These are phyloP conservation scores for Drosophila robusta DNA, from an alignment of 2,888 invertebrate species.

Conservation along the genomic window DNA sequence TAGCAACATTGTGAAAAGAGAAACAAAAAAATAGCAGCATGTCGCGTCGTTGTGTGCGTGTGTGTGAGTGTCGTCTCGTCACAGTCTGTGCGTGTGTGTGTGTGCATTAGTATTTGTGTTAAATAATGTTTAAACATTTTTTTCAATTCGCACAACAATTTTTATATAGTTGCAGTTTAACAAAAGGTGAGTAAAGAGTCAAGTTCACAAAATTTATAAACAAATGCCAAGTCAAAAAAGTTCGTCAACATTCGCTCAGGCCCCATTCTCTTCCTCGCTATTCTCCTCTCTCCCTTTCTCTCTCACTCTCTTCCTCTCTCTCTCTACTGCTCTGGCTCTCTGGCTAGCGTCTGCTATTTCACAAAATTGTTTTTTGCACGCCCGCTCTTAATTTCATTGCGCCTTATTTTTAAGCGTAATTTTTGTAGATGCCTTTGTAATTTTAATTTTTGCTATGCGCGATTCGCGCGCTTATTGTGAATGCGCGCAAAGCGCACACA, in stretches of 20 bases:
- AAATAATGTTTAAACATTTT: slow-evolving; percentile 74
- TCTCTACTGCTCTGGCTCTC: slow-evolving; percentile 8
- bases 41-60: slow-evolving; percentile 53
- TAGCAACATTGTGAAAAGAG: slow-evolving; percentile 35
- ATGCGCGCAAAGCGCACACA: slow-evolving; percentile 71
- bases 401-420: slow-evolving; percentile 44
- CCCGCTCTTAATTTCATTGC: slow-evolving; percentile 39
- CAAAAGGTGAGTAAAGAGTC: slow-evolving; percentile 61
- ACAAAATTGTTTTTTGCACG: slow-evolving; percentile 5
- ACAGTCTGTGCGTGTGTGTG: slow-evolving; percentile 41
- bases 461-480: slow-evolving; percentile 74
- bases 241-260: slow-evolving; percentile 47
- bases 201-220: slow-evolving; percentile 51
- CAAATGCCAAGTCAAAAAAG: slow-evolving; percentile 62
- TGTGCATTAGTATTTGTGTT: slow-evolving; percentile 66
- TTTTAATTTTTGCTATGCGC: slow-evolving; percentile 76
- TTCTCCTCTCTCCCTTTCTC: slow-evolving; percentile 2
- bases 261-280: not conserved
- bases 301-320: slow-evolving; percentile 5
- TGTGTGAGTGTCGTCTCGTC: slow-evolving; percentile 53
- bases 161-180: slow-evolving; percentile 52
- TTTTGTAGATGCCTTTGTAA: slow-evolving; percentile 54
- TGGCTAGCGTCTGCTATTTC: not conserved
- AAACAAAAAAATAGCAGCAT: slow-evolving; percentile 52
- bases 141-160: slow-evolving; percentile 55